Conservation (phyloP, 1,140 invertebrate species). For the Bathynomus jamesi region DNA sequence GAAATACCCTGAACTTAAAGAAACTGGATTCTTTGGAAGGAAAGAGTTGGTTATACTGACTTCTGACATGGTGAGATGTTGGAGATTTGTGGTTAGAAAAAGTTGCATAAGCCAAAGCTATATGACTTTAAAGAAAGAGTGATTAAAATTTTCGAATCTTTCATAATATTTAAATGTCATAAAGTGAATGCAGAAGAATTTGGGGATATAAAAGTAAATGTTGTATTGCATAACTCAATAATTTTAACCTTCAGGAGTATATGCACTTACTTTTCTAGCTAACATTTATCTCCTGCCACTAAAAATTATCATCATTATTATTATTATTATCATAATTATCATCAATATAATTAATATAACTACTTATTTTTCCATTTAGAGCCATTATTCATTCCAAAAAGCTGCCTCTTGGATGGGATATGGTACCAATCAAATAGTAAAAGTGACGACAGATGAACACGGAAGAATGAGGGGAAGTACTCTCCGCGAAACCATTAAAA, state of each 20-base stretch:
- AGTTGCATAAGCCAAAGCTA: no score
- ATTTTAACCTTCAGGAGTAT: no score
- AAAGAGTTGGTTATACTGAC: constrained; percentile 65
- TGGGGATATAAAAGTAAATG: no score
- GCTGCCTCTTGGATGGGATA: constrained; percentile 62
- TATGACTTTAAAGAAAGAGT: no score
- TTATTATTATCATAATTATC: background rate
- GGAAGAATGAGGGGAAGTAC: constrained; percentile 61
- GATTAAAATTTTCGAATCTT: no score
- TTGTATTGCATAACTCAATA: no score
- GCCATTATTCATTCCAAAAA: constrained; percentile 88
- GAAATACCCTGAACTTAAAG: constrained; percentile 69
- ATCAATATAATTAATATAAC: background rate
- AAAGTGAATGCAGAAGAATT: no score
- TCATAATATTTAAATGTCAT: no score
- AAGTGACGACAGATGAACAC: constrained; percentile 57
- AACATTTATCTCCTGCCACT: constrained; percentile 12
- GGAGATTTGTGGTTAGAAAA: no score
- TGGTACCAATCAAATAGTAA: constrained; percentile 66
- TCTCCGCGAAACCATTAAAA: constrained; percentile 18
- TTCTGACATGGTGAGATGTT: constrained; percentile 69
- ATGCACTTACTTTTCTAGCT: no score
- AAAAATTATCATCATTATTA: background rate
- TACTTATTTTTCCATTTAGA: constrained; percentile 10
- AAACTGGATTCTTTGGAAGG: constrained; percentile 58